Evolutionary conservation across 2,797 vertebrate genomes (phyloP).

Genomic region (Oryzias dopingdopingensis): DNA sequence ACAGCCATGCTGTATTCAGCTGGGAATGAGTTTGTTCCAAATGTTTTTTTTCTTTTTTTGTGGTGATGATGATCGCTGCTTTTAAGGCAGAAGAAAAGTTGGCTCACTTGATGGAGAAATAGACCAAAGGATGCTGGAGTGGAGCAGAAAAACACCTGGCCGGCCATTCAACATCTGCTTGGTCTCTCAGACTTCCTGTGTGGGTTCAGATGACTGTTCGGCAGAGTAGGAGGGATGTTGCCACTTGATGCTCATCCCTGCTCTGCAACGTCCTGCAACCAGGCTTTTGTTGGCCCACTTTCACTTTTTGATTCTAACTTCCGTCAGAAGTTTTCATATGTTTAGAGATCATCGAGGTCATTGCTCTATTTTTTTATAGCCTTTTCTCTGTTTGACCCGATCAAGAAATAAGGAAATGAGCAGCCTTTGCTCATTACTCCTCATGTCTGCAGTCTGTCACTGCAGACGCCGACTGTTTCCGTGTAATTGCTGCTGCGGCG

Average conservation of each 20-base stretch:
- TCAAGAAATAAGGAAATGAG: conserved; percentile 17
- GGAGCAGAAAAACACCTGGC: conserved; percentile 6
- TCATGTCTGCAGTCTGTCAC: conserved; percentile 37
- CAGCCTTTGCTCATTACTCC: conserved; percentile 51
- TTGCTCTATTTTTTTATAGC: conserved; percentile 48
- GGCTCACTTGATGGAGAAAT: conserved; percentile 33
- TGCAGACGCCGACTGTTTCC: conserved; percentile 44
- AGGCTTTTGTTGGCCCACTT: conserved; percentile 34
- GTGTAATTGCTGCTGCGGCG: conserved; percentile 68
- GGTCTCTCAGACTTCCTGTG: conserved; percentile 17
- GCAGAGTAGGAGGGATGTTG: conserved; percentile 39
- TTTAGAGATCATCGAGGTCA: conserved; percentile 29
- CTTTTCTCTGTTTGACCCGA: conserved; percentile 27
- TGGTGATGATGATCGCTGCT: conserved; percentile 60
- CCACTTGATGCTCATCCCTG: conserved; percentile 23
- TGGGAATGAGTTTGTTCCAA: conserved; percentile 57
- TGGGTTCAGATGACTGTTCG: conserved; percentile 27
- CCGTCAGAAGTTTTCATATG: conserved; percentile 43
- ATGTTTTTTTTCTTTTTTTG: conserved; percentile 64
- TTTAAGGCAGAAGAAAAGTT: conserved; percentile 38
- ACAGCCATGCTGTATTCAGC: conserved; percentile 54
- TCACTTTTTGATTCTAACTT: conserved; percentile 22
- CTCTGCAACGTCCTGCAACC: conserved; percentile 31
- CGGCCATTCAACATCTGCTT: conserved; percentile 8
- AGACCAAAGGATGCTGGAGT: conserved; percentile 13